These are phyloP conservation scores for Drosophila ohnishii DNA, from an alignment of 1,140 invertebrate species.

Conservation along the genomic window DNA sequence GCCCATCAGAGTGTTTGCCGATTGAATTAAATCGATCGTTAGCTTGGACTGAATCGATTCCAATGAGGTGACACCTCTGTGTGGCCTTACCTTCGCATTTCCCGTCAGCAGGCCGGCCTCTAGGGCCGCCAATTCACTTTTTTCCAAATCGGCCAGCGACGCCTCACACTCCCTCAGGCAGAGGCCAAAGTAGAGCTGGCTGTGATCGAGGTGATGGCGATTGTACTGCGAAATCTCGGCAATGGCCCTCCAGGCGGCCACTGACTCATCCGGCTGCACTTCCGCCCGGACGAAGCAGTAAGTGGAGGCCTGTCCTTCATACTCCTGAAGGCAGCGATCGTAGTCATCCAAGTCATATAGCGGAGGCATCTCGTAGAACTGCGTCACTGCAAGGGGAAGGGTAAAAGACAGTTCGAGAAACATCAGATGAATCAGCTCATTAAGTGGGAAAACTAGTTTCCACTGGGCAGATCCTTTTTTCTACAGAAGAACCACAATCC, in stretches of 20 bases:
- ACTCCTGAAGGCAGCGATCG: slow-evolving; percentile 82
- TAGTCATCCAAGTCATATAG: slow-evolving; percentile 84
- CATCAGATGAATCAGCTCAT: slow-evolving; percentile 45
- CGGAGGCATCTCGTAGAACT: slow-evolving; percentile 84
- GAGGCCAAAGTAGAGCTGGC: slow-evolving; percentile 84
- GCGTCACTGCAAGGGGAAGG: slow-evolving; percentile 76
- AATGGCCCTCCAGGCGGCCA: slow-evolving; percentile 83
- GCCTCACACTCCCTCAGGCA: slow-evolving; percentile 82
- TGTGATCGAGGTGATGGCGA: slow-evolving; percentile 84
- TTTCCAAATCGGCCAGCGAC: slow-evolving; percentile 46
- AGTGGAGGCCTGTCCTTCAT: slow-evolving; percentile 50
- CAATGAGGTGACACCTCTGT: slow-evolving; percentile 33
- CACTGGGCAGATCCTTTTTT: slow-evolving; percentile 32
- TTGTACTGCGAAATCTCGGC: slow-evolving; percentile 83
- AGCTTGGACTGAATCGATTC: slow-evolving; percentile 23
- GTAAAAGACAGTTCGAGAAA: slow-evolving; percentile 11
- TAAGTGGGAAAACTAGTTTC: slow-evolving; percentile 48
- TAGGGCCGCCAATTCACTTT: slow-evolving; percentile 38
- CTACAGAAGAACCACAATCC: slow-evolving; percentile 26
- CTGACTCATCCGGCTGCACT: slow-evolving; percentile 70
- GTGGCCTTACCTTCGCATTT: slow-evolving; percentile 71
- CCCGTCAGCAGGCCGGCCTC: slow-evolving; percentile 62
- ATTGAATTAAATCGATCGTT: slow-evolving; percentile 60
- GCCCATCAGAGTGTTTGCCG: slow-evolving; percentile 44
- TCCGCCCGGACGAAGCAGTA: slow-evolving; percentile 84